phyloP scores from a whole-genome alignment of 2,797 vertebrate genomes.

The Margarornis squamiger region DNA sequence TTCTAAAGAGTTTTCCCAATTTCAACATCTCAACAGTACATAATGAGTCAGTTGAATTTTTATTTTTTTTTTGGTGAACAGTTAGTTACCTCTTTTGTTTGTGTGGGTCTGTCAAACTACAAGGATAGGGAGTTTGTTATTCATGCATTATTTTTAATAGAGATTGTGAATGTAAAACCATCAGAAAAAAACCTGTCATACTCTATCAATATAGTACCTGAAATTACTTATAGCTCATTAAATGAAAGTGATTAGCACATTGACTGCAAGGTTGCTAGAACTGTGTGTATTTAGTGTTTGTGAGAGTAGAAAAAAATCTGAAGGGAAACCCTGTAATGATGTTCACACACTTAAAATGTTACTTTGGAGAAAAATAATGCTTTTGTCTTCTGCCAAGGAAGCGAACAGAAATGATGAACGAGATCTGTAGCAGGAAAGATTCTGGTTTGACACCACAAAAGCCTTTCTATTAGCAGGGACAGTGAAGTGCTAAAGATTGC shows the following conservation, averaged over 20 bases:
- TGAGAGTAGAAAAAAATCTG: neutral
- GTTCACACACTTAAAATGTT: neutral
- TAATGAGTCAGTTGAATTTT: neutral
- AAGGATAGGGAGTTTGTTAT: neutral
- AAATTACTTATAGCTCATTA: neutral
- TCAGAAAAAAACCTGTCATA: neutral
- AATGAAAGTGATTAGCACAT: neutral
- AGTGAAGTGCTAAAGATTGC: neutral
- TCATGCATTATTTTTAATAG: neutral
- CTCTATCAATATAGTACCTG: neutral
- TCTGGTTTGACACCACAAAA: neutral
- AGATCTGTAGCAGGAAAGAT: neutral
- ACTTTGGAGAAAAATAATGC: rapidly evolving
- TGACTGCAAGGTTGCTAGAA: neutral
- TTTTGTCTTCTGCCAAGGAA: neutral
- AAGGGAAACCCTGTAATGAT: neutral
- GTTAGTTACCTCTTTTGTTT: neutral
- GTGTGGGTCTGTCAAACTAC: neutral
- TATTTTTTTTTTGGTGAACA: neutral
- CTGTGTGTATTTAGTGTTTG: neutral
- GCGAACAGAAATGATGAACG: neutral
- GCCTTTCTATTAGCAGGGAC: neutral
- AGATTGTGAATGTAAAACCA: neutral
- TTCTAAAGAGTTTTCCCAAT: neutral
- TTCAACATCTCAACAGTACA: neutral